Conservation (phyloP, 2,113 vertebrate genomes). For the Sturnus vulgaris region DNA sequence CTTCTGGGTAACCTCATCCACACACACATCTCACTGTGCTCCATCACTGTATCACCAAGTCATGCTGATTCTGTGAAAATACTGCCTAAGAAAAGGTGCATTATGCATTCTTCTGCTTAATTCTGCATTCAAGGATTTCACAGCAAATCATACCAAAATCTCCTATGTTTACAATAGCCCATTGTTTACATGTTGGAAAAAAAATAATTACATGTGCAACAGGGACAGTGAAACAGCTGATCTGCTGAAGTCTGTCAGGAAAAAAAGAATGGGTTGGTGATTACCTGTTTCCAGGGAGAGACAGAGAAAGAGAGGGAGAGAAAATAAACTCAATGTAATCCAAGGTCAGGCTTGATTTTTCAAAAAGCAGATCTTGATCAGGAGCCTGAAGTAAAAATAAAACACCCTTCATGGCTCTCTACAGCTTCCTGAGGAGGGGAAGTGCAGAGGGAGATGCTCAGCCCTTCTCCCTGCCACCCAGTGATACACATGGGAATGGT, state of each 20-base stretch:
- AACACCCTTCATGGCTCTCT: background rate
- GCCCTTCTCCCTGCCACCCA: background rate
- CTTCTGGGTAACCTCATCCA: background rate
- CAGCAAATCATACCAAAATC: background rate
- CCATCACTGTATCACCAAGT: background rate
- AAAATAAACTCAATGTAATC: background rate
- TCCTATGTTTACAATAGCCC: background rate
- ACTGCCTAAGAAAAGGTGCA: background rate
- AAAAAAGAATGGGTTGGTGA: background rate
- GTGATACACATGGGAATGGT: fast-evolving
- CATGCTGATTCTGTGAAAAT: background rate
- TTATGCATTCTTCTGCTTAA: background rate
- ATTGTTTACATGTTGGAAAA: background rate
- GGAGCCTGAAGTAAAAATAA: background rate
- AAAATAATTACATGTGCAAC: background rate
- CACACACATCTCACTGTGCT: background rate
- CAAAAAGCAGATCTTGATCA: background rate
- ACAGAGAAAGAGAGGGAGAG: fast-evolving
- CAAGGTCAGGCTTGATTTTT: background rate
- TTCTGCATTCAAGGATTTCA: background rate
- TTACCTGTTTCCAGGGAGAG: background rate
- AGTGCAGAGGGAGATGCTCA: background rate
- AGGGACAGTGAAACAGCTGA: background rate
- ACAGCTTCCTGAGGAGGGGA: background rate
- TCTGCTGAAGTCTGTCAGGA: background rate